A percentile compares a stretch with the other conserved stretches of the same genome.
phyloP scores from a whole-genome alignment of 2,113 vertebrate genomes.

The Trinectes maculatus region DNA sequence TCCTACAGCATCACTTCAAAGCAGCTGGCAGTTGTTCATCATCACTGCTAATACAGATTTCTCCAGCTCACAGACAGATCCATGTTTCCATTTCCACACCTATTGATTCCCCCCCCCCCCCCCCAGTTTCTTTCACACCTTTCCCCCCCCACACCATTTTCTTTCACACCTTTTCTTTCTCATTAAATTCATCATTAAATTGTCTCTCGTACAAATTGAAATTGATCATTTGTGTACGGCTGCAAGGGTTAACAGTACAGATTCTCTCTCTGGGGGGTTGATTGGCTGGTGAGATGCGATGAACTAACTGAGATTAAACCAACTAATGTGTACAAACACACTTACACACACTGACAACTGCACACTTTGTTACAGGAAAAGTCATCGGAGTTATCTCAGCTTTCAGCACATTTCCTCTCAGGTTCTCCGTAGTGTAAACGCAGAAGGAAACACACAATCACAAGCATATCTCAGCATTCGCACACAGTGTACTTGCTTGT shows the following conservation, averaged over 20 bases:
- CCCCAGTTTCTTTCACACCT: neutral
- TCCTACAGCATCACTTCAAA: slow-evolving; percentile 32
- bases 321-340: slow-evolving; percentile 28
- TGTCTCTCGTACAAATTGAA: slow-evolving; percentile 40
- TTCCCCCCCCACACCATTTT: slow-evolving; percentile 4
- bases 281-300: slow-evolving; percentile 53
- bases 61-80: slow-evolving; percentile 54
- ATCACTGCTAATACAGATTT: slow-evolving; percentile 65
- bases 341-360: slow-evolving; percentile 14
- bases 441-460: neutral
- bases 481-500: slow-evolving; percentile 11
- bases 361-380: slow-evolving; percentile 15
- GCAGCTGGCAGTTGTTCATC: slow-evolving; percentile 41
- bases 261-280: slow-evolving; percentile 38
- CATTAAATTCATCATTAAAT: slow-evolving; percentile 34
- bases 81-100: slow-evolving; percentile 64
- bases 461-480: neutral
- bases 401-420: slow-evolving; percentile 33
- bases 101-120: slow-evolving; percentile 55
- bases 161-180: slow-evolving; percentile 4
- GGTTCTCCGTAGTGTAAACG: slow-evolving; percentile 35
- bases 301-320: slow-evolving; percentile 53
- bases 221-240: slow-evolving; percentile 55
- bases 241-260: slow-evolving; percentile 58
- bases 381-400: slow-evolving; percentile 16